phyloP scores from a whole-genome alignment of 2,113 vertebrate species.

The Cariama cristata region DNA sequence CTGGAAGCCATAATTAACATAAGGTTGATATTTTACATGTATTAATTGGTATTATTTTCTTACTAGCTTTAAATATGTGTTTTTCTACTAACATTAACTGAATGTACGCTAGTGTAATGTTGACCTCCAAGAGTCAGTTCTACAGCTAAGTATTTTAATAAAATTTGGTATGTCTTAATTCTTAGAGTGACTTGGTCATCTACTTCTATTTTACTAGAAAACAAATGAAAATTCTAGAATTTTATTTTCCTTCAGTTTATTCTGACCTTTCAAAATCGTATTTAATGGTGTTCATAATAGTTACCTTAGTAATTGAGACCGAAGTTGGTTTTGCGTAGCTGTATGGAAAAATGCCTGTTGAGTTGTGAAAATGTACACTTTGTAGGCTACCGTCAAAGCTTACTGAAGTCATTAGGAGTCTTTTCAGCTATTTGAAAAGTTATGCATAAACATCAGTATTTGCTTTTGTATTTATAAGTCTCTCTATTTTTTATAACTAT shows the following conservation, averaged over 20 bases:
- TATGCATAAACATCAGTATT: neutral
- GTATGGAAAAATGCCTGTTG: neutral
- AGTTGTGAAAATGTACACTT: neutral
- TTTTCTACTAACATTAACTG: neutral
- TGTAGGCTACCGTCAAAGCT: neutral
- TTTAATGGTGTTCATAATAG: neutral
- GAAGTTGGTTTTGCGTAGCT: neutral
- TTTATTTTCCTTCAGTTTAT: neutral
- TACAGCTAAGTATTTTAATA: neutral
- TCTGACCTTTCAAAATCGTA: neutral
- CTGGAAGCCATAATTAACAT: neutral
- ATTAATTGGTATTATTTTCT: neutral
- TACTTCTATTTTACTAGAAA: neutral
- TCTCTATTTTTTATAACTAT: neutral
- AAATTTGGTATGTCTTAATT: neutral
- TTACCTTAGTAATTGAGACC: neutral
- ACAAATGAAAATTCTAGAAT: neutral
- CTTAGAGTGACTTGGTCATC: neutral
- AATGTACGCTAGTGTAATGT: neutral
- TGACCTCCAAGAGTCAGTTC: neutral
- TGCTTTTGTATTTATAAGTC: neutral
- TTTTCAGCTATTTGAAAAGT: neutral
- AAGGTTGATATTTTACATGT: neutral
- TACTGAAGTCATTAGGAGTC: neutral
- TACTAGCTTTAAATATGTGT: neutral